Conservation (phyloP, 2,888 invertebrate genomes). For the Matsumyia berberina region DNA sequence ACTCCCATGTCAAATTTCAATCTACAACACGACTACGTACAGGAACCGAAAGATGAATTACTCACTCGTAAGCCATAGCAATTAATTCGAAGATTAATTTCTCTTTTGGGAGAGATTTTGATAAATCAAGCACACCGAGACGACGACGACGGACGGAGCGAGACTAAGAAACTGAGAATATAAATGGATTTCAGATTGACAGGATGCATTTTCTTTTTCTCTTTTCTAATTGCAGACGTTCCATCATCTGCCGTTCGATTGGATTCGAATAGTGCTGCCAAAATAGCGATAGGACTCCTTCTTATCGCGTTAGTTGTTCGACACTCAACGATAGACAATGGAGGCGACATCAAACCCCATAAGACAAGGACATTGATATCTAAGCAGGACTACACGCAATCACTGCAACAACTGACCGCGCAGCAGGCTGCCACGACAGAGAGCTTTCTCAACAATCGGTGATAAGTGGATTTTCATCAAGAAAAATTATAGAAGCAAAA, state of each 20-base stretch:
- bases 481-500: background rate
- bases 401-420: constrained; percentile 3
- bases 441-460: constrained; percentile 40
- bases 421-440: constrained; percentile 34
- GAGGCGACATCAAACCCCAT: background rate
- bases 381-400: constrained; percentile 14
- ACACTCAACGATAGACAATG: constrained; percentile 33
- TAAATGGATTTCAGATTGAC: constrained; percentile 56
- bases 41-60: constrained; percentile 65
- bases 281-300: constrained; percentile 54
- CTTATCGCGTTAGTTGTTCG: constrained; percentile 52
- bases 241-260: constrained; percentile 62
- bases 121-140: constrained; percentile 66
- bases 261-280: constrained; percentile 53
- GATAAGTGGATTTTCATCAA: constrained; percentile 47
- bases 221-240: constrained; percentile 60
- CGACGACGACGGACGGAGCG: too few species aligned
- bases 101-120: constrained; percentile 80
- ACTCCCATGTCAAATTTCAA: constrained; percentile 47
- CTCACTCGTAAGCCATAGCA: constrained; percentile 77
- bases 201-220: constrained; percentile 55
- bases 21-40: constrained; percentile 4
- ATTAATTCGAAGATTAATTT: constrained; percentile 82
- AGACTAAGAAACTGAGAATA: constrained; percentile 22
- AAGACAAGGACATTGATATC: background rate